Evolutionary conservation across 2,113 vertebrate genomes (phyloP), one percentile per base, ranked within the genome.

Genomic region (Strix uralensis): DNA sequence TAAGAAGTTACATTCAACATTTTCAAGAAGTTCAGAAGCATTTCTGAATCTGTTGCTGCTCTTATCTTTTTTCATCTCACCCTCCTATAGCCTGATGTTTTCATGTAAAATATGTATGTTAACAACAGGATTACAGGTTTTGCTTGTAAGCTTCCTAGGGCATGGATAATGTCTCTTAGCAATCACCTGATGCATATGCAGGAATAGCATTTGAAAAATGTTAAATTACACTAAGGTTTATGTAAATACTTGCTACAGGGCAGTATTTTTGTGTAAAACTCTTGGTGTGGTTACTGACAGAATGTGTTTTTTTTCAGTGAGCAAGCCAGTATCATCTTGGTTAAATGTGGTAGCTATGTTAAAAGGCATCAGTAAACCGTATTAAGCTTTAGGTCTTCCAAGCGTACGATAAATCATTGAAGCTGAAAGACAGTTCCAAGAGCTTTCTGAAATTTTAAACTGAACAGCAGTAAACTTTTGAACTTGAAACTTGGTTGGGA

Each of bases 401-500:
- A 67, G 77, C 12, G 10, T 54, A 13, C 1, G 9, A 8, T 74
- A 75, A 80, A 59, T 84, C 47, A 22, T 2, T 34, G 44, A 86
- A 77, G 47, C 54, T 58, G 78, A 87, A 84, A 85, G 36, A 7
- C 1, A 0, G 27, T 80, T 94, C 86, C 49, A 27, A n/a, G 81
- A 80, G 30, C 61, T 69, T 73, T 86, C 87, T 80, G 58, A 91
- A 90, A n/a, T 59, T 67, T 90, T 20, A 47, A 81, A 42, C 26
- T 63, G 47, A 97, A 66, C 8, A 8, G 57, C 22, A 75, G 84
- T 69, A 61, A 77, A 54, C 47, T 82, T 94, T 65, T 80, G n/a
- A 97, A 92, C 67, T 59, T 49, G 91, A 94, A 95, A 91, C 87
- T 88, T 92, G 30, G 70, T 91, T 71, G 94, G 74, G 87, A 83